These are phyloP conservation scores for Mantis religiosa DNA, from an alignment of 2,888 invertebrate species.

Conservation along the genomic window DNA sequence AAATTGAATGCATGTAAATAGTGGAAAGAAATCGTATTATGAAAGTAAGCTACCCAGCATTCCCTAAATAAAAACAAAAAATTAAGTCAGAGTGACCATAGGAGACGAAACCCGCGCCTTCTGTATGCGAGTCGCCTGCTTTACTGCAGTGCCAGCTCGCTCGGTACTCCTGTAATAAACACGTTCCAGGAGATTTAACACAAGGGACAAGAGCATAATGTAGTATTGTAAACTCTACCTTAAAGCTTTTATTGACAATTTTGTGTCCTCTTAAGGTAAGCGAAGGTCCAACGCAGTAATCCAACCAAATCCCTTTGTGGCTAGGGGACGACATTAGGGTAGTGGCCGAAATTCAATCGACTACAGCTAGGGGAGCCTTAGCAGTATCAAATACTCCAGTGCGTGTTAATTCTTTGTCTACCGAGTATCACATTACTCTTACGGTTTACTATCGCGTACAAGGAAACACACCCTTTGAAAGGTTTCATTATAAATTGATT, in stretches of 20 bases:
- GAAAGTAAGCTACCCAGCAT: no score
- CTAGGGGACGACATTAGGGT: background rate
- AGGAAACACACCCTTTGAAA: background rate
- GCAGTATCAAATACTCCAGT: background rate
- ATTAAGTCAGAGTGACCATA: no score
- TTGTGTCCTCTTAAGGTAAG: background rate
- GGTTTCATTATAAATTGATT: background rate
- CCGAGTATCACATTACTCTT: background rate
- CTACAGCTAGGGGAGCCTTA: background rate
- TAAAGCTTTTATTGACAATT: background rate
- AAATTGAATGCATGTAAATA: no score
- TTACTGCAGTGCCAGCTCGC: no score
- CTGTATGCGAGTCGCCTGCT: no score
- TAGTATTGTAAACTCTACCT: background rate
- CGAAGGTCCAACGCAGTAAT: background rate
- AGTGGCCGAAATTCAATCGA: background rate
- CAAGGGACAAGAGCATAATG: no score
- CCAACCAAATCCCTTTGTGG: background rate
- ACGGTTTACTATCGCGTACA: background rate
- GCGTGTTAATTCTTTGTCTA: background rate
- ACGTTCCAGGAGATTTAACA: no score
- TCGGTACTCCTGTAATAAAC: no score
- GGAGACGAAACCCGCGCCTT: no score
- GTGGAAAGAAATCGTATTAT: no score
- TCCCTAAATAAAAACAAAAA: no score